These are phyloP conservation scores for Syndactyla subalaris DNA, from an alignment of 2,797 vertebrate species.

Conservation along the genomic window DNA sequence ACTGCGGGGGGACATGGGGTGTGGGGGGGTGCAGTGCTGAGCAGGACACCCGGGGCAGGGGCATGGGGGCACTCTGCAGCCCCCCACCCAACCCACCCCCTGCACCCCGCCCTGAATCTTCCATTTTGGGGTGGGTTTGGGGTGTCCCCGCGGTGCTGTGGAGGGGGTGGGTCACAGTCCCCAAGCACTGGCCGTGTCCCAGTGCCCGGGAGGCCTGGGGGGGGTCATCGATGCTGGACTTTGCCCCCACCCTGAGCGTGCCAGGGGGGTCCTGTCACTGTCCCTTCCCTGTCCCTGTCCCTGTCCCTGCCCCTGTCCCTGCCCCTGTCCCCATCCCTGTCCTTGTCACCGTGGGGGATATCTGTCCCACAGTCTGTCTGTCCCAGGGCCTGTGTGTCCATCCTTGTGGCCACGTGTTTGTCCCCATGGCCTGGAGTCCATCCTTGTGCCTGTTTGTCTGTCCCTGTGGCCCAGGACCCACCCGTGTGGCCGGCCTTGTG, in stretches of 20 bases:
- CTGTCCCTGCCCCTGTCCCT: background rate
- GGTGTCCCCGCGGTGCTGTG: background rate
- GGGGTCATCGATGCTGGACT: background rate
- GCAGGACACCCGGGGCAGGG: background rate
- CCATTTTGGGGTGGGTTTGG: background rate
- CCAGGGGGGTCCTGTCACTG: background rate
- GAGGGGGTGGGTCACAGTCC: background rate
- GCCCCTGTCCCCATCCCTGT: background rate
- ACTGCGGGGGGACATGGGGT: too few species aligned
- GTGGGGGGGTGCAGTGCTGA: background rate
- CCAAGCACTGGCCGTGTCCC: background rate
- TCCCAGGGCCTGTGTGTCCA: background rate
- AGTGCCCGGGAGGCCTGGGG: background rate
- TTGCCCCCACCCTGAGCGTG: background rate
- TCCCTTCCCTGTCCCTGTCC: background rate
- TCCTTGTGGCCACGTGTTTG: background rate
- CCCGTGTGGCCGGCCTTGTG: rapidly evolving
- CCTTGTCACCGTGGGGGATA: too few species aligned
- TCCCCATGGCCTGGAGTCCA: background rate
- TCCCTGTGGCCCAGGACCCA: background rate
- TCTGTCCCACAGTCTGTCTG: background rate
- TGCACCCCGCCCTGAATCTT: background rate
- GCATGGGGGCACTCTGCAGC: too few species aligned
- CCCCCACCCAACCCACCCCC: background rate
- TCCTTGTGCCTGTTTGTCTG: background rate